These are phyloP conservation scores for Peromyscus melanophrys DNA, from an alignment of 2,797 vertebrate genomes.

Conservation along the genomic window DNA sequence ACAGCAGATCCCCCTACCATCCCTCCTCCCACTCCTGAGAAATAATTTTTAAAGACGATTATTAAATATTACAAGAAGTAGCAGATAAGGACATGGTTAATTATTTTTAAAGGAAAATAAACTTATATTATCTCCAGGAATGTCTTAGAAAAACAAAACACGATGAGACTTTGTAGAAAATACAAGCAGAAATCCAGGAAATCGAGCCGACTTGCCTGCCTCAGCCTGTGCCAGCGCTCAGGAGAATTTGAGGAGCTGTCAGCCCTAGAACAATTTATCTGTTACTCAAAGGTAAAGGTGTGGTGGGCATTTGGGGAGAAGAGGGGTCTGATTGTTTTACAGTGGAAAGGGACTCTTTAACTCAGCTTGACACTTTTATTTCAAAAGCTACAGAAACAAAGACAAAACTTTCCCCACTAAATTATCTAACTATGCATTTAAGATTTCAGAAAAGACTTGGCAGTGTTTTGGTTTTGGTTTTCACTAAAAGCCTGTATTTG, in stretches of 20 bases:
- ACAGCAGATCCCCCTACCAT: too few relatives aligned
- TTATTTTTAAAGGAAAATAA: neutral
- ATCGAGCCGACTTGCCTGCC: neutral
- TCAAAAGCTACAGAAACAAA: slow-evolving; percentile 30
- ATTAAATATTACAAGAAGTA: neutral
- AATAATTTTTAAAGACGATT: neutral
- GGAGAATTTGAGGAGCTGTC: neutral
- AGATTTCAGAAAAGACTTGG: neutral
- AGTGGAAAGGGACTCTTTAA: neutral
- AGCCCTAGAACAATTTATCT: neutral
- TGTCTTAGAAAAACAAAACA: neutral
- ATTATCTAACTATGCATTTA: neutral
- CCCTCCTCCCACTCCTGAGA: too few relatives aligned
- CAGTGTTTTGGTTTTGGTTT: neutral
- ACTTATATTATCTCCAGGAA: neutral
- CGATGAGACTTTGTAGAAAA: neutral
- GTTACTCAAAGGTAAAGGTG: neutral
- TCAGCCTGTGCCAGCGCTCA: too few relatives aligned
- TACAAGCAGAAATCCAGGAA: neutral
- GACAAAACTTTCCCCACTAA: neutral
- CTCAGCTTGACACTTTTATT: slow-evolving; percentile 9
- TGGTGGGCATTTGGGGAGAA: neutral
- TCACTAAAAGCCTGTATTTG: neutral
- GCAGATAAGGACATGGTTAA: neutral
- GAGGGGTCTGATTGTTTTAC: neutral